Evolutionary conservation across 30 jellyfish, hydroid and myxozoan species (phyloP).

Genomic region (Haliclystus octoradiatus): DNA sequence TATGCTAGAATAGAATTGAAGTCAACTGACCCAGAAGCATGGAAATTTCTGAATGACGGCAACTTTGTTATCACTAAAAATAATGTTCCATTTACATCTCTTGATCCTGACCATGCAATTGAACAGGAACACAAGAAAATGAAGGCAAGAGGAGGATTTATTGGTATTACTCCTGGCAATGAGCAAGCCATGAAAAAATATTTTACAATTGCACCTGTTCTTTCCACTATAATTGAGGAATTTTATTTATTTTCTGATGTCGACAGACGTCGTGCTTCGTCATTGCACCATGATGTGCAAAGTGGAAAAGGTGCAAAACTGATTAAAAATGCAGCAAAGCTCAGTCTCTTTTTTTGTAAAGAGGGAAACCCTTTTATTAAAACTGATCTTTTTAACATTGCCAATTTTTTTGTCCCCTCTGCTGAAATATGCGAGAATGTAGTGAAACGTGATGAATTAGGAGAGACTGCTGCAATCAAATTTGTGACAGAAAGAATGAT

Average conservation of each 20-base stretch:
- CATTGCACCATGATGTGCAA: neutral
- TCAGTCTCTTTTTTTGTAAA: no score
- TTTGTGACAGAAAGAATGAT: no score
- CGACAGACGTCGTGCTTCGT: neutral
- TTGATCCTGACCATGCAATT: neutral
- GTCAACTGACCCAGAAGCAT: neutral
- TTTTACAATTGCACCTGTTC: neutral
- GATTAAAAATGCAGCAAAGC: neutral
- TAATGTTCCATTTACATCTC: neutral
- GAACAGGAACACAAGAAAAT: neutral
- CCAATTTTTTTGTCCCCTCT: neutral
- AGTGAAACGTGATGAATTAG: no score
- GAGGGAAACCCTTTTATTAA: neutral
- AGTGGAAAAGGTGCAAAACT: neutral
- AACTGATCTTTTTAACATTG: neutral
- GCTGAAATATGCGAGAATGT: no score
- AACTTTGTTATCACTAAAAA: neutral
- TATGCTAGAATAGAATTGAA: neutral
- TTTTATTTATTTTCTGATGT: neutral
- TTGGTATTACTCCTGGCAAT: neutral
- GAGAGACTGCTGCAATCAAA: no score
- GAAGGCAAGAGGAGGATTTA: neutral
- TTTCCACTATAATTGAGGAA: neutral
- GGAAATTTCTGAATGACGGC: neutral
- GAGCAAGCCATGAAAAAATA: neutral